These are phyloP conservation scores for Menura novaehollandiae DNA, from an alignment of 2,113 vertebrate genomes.

Conservation along the genomic window DNA sequence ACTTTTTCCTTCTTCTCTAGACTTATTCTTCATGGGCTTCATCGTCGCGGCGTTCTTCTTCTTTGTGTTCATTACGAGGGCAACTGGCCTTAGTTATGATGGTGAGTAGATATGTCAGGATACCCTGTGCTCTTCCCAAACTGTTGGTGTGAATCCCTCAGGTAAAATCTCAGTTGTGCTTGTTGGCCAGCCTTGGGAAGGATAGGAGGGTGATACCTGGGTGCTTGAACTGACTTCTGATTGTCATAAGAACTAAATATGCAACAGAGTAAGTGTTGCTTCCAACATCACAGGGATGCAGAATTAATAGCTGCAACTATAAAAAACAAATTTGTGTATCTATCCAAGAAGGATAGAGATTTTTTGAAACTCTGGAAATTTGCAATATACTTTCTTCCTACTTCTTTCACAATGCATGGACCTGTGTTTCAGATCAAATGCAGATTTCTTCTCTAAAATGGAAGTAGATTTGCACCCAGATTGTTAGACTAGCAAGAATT, in stretches of 20 bases:
- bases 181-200: neutral
- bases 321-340: neutral
- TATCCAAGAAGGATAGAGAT: neutral
- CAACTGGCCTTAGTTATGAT: slow-evolving; percentile 78
- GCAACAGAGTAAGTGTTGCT: neutral
- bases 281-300: neutral
- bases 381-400: neutral
- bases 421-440: neutral
- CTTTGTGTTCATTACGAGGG: slow-evolving; percentile 82
- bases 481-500: neutral
- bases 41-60: slow-evolving; percentile 82
- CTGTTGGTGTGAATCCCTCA: neutral
- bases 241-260: neutral
- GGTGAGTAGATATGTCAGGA: slow-evolving; percentile 69
- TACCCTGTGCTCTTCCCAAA: neutral
- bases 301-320: neutral
- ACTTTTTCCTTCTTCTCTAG: slow-evolving; percentile 57
- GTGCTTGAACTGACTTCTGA: neutral
- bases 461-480: neutral
- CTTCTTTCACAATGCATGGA: neutral
- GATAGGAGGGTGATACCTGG: neutral
- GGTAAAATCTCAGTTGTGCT: neutral
- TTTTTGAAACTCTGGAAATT: neutral
- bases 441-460: neutral
- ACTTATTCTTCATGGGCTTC: slow-evolving; percentile 91